Base-by-base conservation (phyloP, 2,113 vertebrate genomes). In the Eptesicus fuscus region DNA sequence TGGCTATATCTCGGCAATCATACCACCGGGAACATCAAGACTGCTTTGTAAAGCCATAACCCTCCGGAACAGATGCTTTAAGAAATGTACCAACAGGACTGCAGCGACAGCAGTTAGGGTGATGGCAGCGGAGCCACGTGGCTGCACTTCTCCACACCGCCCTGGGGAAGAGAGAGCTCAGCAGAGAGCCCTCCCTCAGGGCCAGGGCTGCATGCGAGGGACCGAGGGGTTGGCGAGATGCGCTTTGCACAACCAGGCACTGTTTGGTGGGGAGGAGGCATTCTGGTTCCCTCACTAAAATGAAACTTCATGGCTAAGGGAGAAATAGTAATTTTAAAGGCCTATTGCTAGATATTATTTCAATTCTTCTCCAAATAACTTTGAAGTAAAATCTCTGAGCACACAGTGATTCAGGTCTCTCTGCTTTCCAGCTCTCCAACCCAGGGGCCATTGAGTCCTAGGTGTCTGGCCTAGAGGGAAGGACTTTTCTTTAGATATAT, bases 11-110 rank as follows among this genome's bases (percentile, higher is more conserved):
- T n/a, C 53, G 56, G 35, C 82, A 94, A 9, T 74, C 23, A 47
- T 1, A 10, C 83, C 42, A 70, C 2, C 0, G 40, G 77, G 80
- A 93, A 59, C 93, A 44, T 44, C 44, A 40, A 74, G 63, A 79
- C 28, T 59, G 59, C 94, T 95, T 73, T 93, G 83, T 78, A 67
- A 88, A 59, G 61, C 79, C 35, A 1, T 37, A 59, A 82, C 63
- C 73, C 53, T 59, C 47, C 77, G 47, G 35, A 76, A 90, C 79
- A 92, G 87, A 93, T 32, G n/a, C 65, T 85, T 94, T 80, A 23
- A 70, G 73, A 93, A 80, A 51, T 20, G 56, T 20, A 35, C 67
- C 76, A 32, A 70, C 83, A 76, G 69, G 88, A 25, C 25, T 1
- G 40, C 17, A 63, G 67, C 16, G 35, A 51, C 23, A 47, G 73